Percentiles rank a stretch among this genome's conserved stretches.
Evolutionary conservation across 2,888 invertebrate species (phyloP).

Genomic region (Drosophila paracracens): DNA sequence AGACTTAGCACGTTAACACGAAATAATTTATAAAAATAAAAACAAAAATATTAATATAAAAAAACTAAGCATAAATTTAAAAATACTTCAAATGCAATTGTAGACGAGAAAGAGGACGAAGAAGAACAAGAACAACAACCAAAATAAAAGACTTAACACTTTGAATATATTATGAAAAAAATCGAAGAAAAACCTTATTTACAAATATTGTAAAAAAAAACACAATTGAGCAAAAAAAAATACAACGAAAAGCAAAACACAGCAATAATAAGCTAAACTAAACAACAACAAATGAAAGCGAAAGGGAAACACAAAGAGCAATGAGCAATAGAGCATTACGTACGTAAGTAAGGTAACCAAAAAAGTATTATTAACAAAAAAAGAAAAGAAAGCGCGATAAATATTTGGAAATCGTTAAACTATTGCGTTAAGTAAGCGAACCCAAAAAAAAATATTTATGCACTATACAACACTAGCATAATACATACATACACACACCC

Average conservation of each 20-base stretch:
- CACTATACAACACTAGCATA: slow-evolving; percentile 64
- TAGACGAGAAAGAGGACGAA: slow-evolving; percentile 46
- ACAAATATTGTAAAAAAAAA: slow-evolving; percentile 65
- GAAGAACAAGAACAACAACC: slow-evolving; percentile 65
- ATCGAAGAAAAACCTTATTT: slow-evolving; percentile 61
- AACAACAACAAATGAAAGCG: slow-evolving; percentile 24
- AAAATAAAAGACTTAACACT: slow-evolving; percentile 80
- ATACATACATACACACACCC: slow-evolving; percentile 28
- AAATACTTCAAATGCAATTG: slow-evolving; percentile 16
- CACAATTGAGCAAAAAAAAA: slow-evolving; percentile 18
- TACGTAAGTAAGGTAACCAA: slow-evolving; percentile 61
- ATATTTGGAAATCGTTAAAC: slow-evolving; percentile 78
- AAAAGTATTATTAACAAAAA: slow-evolving; percentile 63
- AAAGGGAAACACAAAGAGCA: slow-evolving; percentile 32
- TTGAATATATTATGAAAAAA: slow-evolving; percentile 63
- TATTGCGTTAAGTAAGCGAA: slow-evolving; percentile 74
- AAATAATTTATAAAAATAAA: slow-evolving; percentile 46
- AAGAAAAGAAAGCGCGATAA: slow-evolving; percentile 54
- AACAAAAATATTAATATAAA: slow-evolving; percentile 9
- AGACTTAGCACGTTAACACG: slow-evolving; percentile 79
- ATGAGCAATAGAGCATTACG: slow-evolving; percentile 66
- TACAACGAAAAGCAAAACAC: slow-evolving; percentile 44
- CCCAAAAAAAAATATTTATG: slow-evolving; percentile 66
- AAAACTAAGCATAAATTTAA: slow-evolving; percentile 13
- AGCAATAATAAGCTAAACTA: slow-evolving; percentile 42